Conservation (phyloP, 2,888 invertebrate genomes). For the Eupithecia centaureata region DNA sequence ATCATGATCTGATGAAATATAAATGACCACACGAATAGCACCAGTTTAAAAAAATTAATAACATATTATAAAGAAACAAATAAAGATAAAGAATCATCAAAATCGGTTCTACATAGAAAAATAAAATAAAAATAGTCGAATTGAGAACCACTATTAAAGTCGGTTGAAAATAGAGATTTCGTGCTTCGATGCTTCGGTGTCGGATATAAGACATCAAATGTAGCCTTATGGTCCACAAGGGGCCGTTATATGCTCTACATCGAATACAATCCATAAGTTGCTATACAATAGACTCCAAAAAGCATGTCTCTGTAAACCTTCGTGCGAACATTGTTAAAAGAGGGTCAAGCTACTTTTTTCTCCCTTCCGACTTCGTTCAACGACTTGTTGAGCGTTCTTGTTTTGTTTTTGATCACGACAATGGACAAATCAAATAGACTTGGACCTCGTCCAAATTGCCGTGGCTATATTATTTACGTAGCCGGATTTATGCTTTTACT, state of each 20-base stretch:
- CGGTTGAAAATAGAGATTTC: too few relatives aligned
- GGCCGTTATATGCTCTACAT: conserved; percentile 1
- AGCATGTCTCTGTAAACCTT: neutral
- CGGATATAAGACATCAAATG: neutral
- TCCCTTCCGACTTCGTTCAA: conserved; percentile 12
- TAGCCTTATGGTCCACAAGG: neutral
- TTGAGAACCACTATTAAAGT: too few relatives aligned
- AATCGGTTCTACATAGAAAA: too few relatives aligned
- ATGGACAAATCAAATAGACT: conserved; percentile 10
- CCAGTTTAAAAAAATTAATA: too few relatives aligned
- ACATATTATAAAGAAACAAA: too few relatives aligned
- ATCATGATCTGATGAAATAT: too few relatives aligned
- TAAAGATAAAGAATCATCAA: too few relatives aligned
- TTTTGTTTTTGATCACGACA: conserved; percentile 19
- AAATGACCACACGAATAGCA: too few relatives aligned
- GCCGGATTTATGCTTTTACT: neutral
- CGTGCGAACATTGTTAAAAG: neutral
- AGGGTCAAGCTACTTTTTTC: neutral
- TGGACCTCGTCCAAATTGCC: conserved; percentile 17
- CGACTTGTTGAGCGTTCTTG: conserved; percentile 24
- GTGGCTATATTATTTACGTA: neutral
- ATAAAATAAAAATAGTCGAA: too few relatives aligned
- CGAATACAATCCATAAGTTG: neutral
- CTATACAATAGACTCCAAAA: neutral
- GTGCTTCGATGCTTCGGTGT: too few relatives aligned